Conservation (phyloP, 1,140 invertebrate species). For the Patella vulgata region DNA sequence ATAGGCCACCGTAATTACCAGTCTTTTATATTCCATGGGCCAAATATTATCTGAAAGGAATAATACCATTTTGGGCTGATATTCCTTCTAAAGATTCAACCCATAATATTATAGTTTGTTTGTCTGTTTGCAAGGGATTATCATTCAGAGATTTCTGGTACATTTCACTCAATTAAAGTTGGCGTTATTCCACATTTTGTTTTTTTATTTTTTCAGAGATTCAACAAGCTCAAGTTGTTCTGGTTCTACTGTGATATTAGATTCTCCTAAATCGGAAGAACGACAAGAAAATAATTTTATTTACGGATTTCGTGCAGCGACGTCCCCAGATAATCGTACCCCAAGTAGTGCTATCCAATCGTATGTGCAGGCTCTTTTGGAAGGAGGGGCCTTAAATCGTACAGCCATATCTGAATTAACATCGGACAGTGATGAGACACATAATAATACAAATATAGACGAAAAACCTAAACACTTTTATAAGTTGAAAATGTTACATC, state of each 20-base stretch:
- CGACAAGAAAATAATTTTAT: conserved; percentile 5
- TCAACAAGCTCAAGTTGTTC: conserved; percentile 68
- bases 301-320: conserved; percentile 2
- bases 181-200: too few species aligned
- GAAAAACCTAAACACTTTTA: conserved; percentile 80
- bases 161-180: too few species aligned
- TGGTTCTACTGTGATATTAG: conserved; percentile 72
- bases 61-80: too few species aligned
- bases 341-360: conserved; percentile 35
- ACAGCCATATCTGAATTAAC: conserved; percentile 35
- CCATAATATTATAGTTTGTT: too few species aligned
- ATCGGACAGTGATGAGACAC: conserved; percentile 51
- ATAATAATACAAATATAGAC: conserved; percentile 66
- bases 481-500: conserved; percentile 82
- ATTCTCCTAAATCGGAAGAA: conserved; percentile 68
- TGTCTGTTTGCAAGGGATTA: too few species aligned
- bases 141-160: too few species aligned
- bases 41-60: too few species aligned
- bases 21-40: too few species aligned
- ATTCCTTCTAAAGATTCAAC: too few species aligned
- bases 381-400: conserved; percentile 34
- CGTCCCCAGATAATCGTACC: conserved; percentile 4
- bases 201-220: too few species aligned
- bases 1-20: too few species aligned
- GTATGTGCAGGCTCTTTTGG: conserved; percentile 45